Base-by-base conservation (phyloP, 2,797 vertebrate species). In the Hipposideros larvatus region DNA sequence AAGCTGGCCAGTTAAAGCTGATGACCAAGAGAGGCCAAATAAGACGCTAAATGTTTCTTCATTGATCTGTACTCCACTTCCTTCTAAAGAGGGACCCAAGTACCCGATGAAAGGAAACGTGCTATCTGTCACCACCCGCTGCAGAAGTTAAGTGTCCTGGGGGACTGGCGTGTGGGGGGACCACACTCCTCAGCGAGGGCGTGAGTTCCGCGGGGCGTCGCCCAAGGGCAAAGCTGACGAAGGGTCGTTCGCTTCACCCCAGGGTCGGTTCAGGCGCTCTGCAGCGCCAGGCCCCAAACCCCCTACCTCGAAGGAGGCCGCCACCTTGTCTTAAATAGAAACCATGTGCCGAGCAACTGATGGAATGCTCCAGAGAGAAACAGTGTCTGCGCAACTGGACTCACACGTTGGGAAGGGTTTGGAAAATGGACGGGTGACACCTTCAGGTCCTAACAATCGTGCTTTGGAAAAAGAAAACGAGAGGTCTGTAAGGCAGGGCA, bases 231-330 rank as follows among this genome's bases (percentile, higher is more conserved):
- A 14, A 10, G 21, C 34, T 51, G 48, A 51, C 4, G 14, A 4
- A 51, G 48, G 48, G 4, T 4, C 1, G 48, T 61, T 48, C 21
- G 3, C 19, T 31, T 79, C 46, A 43, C 48, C 16, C 61, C 24
- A 7, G 15, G 66, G 59, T 55, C 1, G 1, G 19, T 22, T 48
- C 48, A 51, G 48, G 14, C 14, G 4, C 48, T 24, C 34, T 11
- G 0, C 2, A 0, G 19, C 28, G 68, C 63, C 82, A 68, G 70
- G 41, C 48, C 48, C 34, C 7, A 13, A 0, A 0, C 5, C 37
- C 37, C 91, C 53, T 15, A 9, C 48, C 37, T 31, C 7, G 31
- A 41, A 21, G 55, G 19, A n/a, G 0, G n/a, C 22, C 15, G 14
- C 22, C 7, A 7, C 16, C 1, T 7, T 21, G 3, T 73, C 70